Evolutionary conservation across 2,113 vertebrate species (phyloP).

Genomic region (Chaetops frenatus): DNA sequence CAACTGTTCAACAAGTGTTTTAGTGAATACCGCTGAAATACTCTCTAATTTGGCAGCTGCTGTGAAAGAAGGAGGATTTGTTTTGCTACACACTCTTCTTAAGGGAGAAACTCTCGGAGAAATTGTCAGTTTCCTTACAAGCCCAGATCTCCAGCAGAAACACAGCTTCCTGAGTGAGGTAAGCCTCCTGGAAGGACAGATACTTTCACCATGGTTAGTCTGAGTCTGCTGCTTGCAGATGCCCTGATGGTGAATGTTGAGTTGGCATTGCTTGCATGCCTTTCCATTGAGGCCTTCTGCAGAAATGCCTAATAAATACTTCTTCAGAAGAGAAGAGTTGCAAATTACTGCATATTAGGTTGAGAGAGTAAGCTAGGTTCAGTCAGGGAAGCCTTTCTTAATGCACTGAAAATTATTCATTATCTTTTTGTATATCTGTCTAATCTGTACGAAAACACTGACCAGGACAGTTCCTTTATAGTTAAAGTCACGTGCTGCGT

Average conservation of each 20-base stretch:
- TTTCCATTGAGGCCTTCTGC: neutral
- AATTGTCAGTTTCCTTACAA: slow-evolving; percentile 77
- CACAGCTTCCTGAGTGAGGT: slow-evolving; percentile 83
- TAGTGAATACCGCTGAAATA: slow-evolving; percentile 42
- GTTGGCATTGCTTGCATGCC: neutral
- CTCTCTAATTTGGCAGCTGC: slow-evolving; percentile 80
- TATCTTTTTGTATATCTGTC: neutral
- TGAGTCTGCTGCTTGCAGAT: neutral
- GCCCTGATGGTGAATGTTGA: neutral
- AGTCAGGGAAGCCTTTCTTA: neutral
- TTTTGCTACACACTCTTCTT: slow-evolving; percentile 86
- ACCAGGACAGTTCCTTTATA: neutral
- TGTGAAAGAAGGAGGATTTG: slow-evolving; percentile 82
- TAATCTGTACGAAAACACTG: neutral
- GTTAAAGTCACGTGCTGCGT: neutral
- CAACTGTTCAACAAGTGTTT: slow-evolving; percentile 71
- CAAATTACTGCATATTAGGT: neutral
- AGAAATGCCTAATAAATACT: neutral
- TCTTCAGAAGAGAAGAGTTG: neutral
- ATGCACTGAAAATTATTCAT: neutral
- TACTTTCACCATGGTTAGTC: neutral
- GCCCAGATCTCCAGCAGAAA: slow-evolving; percentile 51
- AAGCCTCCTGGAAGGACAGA: neutral
- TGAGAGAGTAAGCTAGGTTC: neutral
- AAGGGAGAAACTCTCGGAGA: slow-evolving; percentile 83